Base-by-base conservation (phyloP, 2,888 invertebrate species). In the Osmoderma eremita region DNA sequence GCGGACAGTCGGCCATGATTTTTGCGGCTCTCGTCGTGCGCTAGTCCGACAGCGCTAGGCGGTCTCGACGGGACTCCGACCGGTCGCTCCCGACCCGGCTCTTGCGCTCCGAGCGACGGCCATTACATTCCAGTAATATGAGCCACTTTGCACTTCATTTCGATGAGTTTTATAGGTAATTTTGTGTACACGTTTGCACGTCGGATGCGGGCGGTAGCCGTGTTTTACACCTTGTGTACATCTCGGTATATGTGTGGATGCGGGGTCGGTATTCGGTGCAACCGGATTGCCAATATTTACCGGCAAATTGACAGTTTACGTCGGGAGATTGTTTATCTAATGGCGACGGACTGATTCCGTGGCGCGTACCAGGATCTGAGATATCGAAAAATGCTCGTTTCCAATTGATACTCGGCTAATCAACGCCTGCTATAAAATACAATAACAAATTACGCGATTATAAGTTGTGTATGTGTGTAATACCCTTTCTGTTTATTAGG, bases 101-200 rank as follows among this genome's bases (percentile, higher is more conserved):
- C 77, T 79, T 77, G 79, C 78, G 75, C 78, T 76, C 73, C 75
- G 74, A 77, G 77, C 79, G 79, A 77, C 80, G 79, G 80, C 80
- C 81, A 80, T 81, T 80, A 78, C 80, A 74, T 77, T 76, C 75
- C 76, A 75, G 75, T 75, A 76, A 79, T 77, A 78, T 78, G 76
- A 76, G 78, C 78, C 78, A 79, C 78, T 81, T 81, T 80, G 80
- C 81, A 81, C 80, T 79, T 78, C 78, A 78, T 79, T 81, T 78
- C 78, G 76, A 73, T 76, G 78, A 79, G 79, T 79, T 81, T 81
- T 80, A 72, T 71, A 72, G 71, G 69, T 72, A 71, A 72, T 72
- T 72, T 68, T 70, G 65, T 72, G 67, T 63, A 45, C 67, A 45
- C 63, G n/a, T 66, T 42, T 68, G 62, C 53, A 22, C 30, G 30